phyloP scores from a whole-genome alignment of 1,140 invertebrate species.

The Sitophilus oryzae region DNA sequence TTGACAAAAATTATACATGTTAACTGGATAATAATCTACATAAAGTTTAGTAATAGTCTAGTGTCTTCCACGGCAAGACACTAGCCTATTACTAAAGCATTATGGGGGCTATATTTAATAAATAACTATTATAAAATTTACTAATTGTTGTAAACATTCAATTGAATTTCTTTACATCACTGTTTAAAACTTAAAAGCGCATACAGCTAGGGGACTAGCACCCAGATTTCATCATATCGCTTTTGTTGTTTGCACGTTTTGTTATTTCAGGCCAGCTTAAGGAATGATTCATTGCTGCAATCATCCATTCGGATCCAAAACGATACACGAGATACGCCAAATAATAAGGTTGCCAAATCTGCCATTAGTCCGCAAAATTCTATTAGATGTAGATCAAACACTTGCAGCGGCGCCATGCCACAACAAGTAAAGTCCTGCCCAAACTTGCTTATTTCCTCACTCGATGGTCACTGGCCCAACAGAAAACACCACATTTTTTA shows the following conservation, averaged over 20 bases:
- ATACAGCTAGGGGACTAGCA: conserved; percentile 4
- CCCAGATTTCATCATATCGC: conserved; percentile 12
- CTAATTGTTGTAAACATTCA: neutral
- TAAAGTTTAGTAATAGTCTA: no score
- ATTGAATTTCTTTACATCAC: neutral
- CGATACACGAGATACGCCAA: conserved; percentile 56
- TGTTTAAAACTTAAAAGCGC: conserved; percentile 1
- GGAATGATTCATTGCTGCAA: conserved; percentile 52
- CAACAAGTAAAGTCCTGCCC: conserved; percentile 33
- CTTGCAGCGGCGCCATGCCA: conserved; percentile 34
- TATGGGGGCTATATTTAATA: neutral
- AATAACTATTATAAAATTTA: neutral
- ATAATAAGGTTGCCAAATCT: conserved; percentile 54
- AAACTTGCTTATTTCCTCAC: neutral
- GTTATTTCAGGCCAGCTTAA: conserved; percentile 42
- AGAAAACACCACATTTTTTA: no score
- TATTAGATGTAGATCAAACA: conserved; percentile 47
- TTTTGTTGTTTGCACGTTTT: conserved; percentile 25
- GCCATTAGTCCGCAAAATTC: conserved; percentile 66
- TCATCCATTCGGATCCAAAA: conserved; percentile 58
- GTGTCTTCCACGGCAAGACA: no score
- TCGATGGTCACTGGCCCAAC: neutral
- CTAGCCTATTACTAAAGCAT: no score
- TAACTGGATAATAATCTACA: no score
- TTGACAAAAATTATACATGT: no score